Evolutionary conservation across 2,888 invertebrate species (phyloP), one percentile per base, ranked within the genome.

Genomic region (Apotomis capreana): DNA sequence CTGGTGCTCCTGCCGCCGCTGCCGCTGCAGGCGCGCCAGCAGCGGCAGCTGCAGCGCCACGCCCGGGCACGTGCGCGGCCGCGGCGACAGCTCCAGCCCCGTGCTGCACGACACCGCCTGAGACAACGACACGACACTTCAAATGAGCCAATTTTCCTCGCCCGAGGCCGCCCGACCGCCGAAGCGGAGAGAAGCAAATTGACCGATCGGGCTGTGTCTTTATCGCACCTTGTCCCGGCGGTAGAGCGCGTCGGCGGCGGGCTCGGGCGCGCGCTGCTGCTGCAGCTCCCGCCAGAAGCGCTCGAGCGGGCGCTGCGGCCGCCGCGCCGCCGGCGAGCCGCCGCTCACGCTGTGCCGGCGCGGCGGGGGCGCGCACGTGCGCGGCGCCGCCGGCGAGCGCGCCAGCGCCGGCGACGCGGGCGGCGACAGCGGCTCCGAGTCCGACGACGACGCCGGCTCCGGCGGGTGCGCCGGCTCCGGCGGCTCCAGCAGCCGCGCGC

Each of bases 281-380:
- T 95, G 95, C 76, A 96, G 91, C 81, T 96, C 95, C 78, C 95
- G 95, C 96, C 97, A 97, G 79, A 96, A 95, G 91, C 95, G 91
- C 68, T 97, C 96, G 71, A 96, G 1, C 2, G 26, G 26, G 26
- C 26, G 94, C 44, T 3, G 3, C 4, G 8, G 44, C 44, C 49
- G 80, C 95, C 94, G 78, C 95, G 94, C 74, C 94, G 94, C 70
- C 95, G 95, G 46, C 95, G 88, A 80, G 70, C 95, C 96, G 13
- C 98, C 98, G 79, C 98, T 96, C 77, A 98, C 97, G 1, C 98
- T 97, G 79, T 98, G 97, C 15, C 98, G 94, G 10, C 98, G 94
- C 26, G 82, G 84, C 67, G 78, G 78, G 54, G 75, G 74, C 58
- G 95, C 94, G 72, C 96, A 94, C 8, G 97, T 97, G 87, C 96